Conservation (phyloP, 2,113 vertebrate genomes). For the Ciconia boyciana region DNA sequence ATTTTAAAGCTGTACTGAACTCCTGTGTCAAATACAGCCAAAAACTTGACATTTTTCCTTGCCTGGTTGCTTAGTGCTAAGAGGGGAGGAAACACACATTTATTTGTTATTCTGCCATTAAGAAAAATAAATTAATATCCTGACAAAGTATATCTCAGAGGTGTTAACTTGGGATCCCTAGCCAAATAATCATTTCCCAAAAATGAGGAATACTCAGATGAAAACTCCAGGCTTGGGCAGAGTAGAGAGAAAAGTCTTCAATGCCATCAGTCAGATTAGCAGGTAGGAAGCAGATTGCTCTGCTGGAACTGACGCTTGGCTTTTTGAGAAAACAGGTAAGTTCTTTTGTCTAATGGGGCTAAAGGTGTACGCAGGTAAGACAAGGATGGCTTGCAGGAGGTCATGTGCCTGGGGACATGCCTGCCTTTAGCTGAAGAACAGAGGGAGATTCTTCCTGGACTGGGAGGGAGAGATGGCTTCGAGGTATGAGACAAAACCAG, state of each 20-base stretch:
- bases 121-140: background rate
- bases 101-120: background rate
- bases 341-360: background rate
- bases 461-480: background rate
- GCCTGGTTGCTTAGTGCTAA: background rate
- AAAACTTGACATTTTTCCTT: conserved; percentile 12
- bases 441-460: background rate
- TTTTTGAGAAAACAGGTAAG: background rate
- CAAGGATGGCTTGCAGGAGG: background rate
- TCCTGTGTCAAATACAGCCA: background rate
- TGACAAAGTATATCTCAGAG: background rate
- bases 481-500: background rate
- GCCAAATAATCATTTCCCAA: background rate
- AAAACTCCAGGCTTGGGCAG: background rate
- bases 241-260: background rate
- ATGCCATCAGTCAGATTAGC: background rate
- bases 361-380: background rate
- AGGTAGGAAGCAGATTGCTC: background rate
- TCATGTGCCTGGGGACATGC: rapidly evolving
- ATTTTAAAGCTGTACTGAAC: conserved; percentile 9
- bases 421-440: background rate
- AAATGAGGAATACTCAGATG: background rate
- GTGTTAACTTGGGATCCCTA: background rate
- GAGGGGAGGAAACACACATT: background rate
- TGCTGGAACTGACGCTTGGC: background rate